A percentile compares a stretch with the other conserved stretches of the same genome.
phyloP scores from a whole-genome alignment of 2,888 invertebrate species.

The Drosophila conformis region DNA sequence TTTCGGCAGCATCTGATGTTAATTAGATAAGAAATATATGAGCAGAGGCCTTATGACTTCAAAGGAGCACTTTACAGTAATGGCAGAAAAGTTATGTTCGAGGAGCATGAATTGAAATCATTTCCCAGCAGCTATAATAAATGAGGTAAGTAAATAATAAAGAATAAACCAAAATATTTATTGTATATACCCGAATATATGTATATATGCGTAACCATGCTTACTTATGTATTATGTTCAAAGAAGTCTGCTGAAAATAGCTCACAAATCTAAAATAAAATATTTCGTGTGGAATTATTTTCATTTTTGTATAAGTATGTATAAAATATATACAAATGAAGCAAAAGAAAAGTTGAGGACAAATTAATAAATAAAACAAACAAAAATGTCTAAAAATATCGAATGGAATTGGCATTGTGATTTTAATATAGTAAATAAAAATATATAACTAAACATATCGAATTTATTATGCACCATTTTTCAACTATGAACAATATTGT shows the following conservation, averaged over 20 bases:
- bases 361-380: slow-evolving; percentile 51
- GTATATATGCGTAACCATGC: neutral
- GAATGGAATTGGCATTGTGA: neutral
- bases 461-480: slow-evolving; percentile 3
- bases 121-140: neutral
- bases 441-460: neutral
- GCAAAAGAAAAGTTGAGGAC: slow-evolving; percentile 35
- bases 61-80: slow-evolving; percentile 12
- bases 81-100: slow-evolving; percentile 12
- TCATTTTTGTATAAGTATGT: neutral
- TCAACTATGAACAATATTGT: slow-evolving; percentile 13
- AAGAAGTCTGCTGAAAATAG: slow-evolving; percentile 27
- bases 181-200: too few species aligned
- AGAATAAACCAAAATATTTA: too few species aligned
- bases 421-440: slow-evolving; percentile 1
- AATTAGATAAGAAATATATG: slow-evolving; percentile 49
- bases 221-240: neutral
- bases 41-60: slow-evolving; percentile 14
- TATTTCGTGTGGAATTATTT: slow-evolving; percentile 9
- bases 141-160: slow-evolving; percentile 4
- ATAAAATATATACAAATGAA: slow-evolving; percentile 2
- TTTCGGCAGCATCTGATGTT: slow-evolving; percentile 23
- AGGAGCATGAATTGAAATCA: slow-evolving; percentile 8
- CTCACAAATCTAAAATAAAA: slow-evolving; percentile 3
- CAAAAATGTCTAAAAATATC: slow-evolving; percentile 22